Conservation (phyloP, 23 tunicate genomes). For the Pegea sp. region DNA sequence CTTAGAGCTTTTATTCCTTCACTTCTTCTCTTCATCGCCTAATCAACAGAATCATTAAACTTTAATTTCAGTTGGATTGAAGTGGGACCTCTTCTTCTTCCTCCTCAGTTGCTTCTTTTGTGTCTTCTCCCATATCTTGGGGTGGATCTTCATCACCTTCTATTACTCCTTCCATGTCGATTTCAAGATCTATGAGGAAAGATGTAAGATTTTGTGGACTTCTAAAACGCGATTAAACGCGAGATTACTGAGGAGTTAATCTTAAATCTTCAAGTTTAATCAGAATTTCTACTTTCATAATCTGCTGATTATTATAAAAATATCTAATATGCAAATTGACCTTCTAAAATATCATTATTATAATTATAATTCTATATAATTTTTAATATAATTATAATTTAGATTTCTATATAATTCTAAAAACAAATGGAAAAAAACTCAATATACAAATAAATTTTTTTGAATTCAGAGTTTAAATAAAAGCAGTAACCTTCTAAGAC, state of each 20-base stretch:
- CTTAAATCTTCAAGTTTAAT: too few species aligned
- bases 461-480: too few species aligned
- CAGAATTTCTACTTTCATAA: too few species aligned
- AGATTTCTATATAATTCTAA: constrained; percentile 2
- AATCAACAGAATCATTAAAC: neutral
- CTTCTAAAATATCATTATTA: neutral
- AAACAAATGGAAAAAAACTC: too few species aligned
- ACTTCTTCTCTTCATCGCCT: constrained; percentile 13
- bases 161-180: constrained; percentile 33
- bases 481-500: too few species aligned
- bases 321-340: too few species aligned
- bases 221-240: too few species aligned
- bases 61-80: neutral
- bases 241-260: too few species aligned
- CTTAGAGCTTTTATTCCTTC: constrained; percentile 24
- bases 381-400: constrained; percentile 1
- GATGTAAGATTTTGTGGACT: too few species aligned
- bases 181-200: too few species aligned
- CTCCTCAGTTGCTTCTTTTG: constrained; percentile 19
- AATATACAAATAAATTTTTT: too few species aligned
- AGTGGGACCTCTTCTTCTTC: constrained; percentile 14
- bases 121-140: constrained; percentile 34
- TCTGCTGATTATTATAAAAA: too few species aligned
- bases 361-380: neutral
- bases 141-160: constrained; percentile 33